Percentiles rank a stretch among this genome's conserved stretches.
phyloP scores from a whole-genome alignment of 2,797 vertebrate genomes.

The Mormyrus proboscirostris region DNA sequence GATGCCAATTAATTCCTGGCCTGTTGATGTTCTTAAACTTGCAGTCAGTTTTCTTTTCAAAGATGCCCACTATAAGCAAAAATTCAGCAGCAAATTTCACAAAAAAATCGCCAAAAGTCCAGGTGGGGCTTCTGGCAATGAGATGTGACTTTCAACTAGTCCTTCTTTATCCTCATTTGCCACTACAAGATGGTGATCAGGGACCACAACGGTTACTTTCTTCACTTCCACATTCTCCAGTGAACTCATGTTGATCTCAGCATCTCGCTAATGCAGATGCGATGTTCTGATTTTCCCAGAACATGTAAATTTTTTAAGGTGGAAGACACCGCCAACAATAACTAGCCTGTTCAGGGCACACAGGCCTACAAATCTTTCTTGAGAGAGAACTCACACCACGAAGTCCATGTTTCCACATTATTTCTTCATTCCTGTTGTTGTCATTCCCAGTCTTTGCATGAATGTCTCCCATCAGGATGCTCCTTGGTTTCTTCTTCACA shows the following conservation, averaged over 20 bases:
- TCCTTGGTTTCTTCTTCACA: background rate
- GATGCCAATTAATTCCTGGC: background rate
- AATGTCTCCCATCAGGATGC: background rate
- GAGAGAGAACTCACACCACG: background rate
- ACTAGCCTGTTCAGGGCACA: background rate
- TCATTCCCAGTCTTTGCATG: background rate
- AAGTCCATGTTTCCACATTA: background rate
- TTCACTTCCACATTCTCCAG: background rate
- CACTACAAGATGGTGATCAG: background rate
- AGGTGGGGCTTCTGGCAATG: background rate
- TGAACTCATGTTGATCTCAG: background rate
- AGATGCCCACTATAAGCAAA: background rate
- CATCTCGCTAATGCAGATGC: background rate
- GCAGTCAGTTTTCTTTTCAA: background rate
- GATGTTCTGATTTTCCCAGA: background rate
- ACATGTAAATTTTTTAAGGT: background rate
- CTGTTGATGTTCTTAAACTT: background rate
- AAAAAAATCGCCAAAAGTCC: background rate
- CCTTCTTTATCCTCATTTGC: background rate
- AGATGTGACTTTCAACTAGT: background rate
- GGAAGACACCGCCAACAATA: background rate
- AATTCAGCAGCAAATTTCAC: background rate
- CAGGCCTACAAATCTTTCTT: background rate
- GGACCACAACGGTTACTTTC: background rate
- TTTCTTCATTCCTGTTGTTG: background rate